Evolutionary conservation across 2,888 invertebrate species (phyloP).

Genomic region (Adelphocoris suturalis): DNA sequence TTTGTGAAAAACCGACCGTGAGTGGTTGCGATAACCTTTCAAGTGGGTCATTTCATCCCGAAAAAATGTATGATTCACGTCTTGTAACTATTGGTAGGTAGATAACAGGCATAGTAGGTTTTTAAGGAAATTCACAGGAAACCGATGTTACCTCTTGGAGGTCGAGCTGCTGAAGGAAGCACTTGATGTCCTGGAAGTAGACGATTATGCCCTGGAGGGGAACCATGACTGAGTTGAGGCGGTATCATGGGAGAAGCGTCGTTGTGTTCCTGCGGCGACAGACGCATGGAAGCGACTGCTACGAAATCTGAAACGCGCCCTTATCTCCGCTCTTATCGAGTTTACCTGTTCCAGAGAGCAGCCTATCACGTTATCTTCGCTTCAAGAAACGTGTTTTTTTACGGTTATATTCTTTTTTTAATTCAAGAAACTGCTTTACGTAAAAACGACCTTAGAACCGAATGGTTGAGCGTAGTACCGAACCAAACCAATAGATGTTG

Average conservation of each 20-base stretch:
- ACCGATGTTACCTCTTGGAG: constrained; percentile 31
- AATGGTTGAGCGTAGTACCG: background rate
- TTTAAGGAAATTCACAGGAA: too few relatives aligned
- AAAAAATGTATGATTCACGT: too few relatives aligned
- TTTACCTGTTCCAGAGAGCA: constrained; percentile 31
- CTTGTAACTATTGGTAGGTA: too few relatives aligned
- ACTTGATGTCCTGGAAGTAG: constrained; percentile 38
- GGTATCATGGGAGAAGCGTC: background rate
- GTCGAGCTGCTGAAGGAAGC: constrained; percentile 46
- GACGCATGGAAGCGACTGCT: constrained; percentile 38
- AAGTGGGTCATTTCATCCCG: background rate
- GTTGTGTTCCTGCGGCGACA: background rate
- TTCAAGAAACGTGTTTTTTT: background rate
- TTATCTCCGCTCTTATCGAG: constrained; percentile 19
- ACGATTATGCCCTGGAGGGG: constrained; percentile 26
- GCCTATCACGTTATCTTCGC: background rate
- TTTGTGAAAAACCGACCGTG: background rate
- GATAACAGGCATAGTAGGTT: too few relatives aligned
- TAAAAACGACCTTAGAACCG: background rate
- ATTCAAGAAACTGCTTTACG: background rate
- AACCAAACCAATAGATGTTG: too few relatives aligned
- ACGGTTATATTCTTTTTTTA: too few relatives aligned
- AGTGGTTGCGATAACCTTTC: background rate
- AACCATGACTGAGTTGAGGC: constrained; percentile 14
- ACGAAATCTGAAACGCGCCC: background rate